These are phyloP conservation scores for Egretta garzetta DNA, from an alignment of 2,113 vertebrate genomes.

Conservation along the genomic window DNA sequence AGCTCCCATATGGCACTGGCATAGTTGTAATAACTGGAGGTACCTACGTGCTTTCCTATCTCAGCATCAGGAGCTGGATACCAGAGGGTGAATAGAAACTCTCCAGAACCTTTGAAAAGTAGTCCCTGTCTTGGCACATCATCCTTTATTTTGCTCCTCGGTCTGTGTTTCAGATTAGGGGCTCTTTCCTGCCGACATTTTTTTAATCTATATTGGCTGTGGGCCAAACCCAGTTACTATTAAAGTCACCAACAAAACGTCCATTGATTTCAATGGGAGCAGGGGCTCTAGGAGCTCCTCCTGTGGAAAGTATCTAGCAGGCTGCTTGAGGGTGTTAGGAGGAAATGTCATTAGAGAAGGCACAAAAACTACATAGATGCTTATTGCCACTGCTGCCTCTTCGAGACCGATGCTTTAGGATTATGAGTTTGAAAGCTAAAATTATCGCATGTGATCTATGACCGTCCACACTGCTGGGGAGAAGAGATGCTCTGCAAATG, in stretches of 20 bases:
- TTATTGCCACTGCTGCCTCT: background rate
- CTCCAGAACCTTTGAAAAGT: conserved; percentile 5
- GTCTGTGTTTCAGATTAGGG: background rate
- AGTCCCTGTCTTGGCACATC: background rate
- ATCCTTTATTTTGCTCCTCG: background rate
- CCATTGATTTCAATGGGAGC: background rate
- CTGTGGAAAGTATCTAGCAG: background rate
- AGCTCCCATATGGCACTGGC: background rate
- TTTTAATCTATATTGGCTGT: background rate
- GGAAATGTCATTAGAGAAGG: background rate
- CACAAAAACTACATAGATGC: background rate
- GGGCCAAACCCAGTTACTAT: background rate
- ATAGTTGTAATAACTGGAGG: background rate
- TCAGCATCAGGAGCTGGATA: background rate
- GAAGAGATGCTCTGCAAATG: background rate
- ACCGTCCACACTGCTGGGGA: background rate
- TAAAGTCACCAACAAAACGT: background rate
- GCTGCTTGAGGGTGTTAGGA: background rate
- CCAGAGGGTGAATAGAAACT: background rate
- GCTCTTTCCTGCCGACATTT: background rate
- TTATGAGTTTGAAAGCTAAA: background rate
- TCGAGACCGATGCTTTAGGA: background rate
- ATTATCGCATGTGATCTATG: background rate
- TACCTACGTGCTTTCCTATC: background rate
- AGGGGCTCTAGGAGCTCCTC: background rate